Base-by-base conservation (phyloP, 2,113 vertebrate genomes). In the Tragelaphus buxtoni region DNA sequence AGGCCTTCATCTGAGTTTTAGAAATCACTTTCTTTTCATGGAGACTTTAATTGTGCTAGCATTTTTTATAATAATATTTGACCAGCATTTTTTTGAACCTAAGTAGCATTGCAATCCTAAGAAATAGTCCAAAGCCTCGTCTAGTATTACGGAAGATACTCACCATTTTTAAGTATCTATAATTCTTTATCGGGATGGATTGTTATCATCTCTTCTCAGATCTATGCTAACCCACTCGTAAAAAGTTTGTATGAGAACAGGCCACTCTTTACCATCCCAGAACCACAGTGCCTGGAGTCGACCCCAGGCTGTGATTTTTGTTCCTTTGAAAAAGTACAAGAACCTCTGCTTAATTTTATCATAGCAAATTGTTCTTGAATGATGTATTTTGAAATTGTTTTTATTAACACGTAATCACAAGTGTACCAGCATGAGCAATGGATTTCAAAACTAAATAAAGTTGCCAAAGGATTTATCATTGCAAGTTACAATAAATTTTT, bases 211-310 rank as follows among this genome's bases (percentile, higher is more conserved):
- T 79, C 28, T 91, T 5, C 55, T 24, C 17, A 26, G 6, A 18
- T 10, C 51, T 12, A 7, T 20, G 24, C 51, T 1, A 3, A 17
- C 13, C 42, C 24, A 0, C 35, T 7, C 6, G 20, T 4, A 20
- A 47, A 5, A 11, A 10, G 2, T 14, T 7, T 11, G 42, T 12
- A 0, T 2, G 26, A 28, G 9, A 26, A 16, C 20, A 7, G 42
- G 18, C 18, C 0, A 35, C 20, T 11, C 1, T 61, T 24, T 20
- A 13, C 22, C 3, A 0, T 16, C 9, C 42, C 18, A 12, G 45
- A 22, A 14, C 28, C 2, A 22, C 30, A 13, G 7, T 6, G n/a
- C 10, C 51, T 12, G 1, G 10, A 0, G 22, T 22, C 28, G 0
- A 1, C 47, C 47, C 30, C 55, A 8, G 42, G 22, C 79, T 53